Evolutionary conservation across 23 tunicate genomes (phyloP).

Genomic region (Ascidia mentula): DNA sequence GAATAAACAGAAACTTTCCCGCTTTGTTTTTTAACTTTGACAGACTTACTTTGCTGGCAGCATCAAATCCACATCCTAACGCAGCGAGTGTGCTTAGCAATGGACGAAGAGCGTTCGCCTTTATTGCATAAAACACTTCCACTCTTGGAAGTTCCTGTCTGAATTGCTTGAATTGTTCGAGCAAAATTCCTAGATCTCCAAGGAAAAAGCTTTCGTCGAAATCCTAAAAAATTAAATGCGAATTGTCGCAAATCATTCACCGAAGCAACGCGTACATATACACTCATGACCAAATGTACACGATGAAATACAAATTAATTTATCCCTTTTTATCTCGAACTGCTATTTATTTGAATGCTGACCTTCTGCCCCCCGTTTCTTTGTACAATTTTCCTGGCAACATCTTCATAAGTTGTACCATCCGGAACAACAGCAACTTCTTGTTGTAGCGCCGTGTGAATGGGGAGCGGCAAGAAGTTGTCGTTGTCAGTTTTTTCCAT

Average conservation of each 20-base stretch:
- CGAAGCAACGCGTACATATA: too few species aligned
- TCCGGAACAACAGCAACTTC: background rate
- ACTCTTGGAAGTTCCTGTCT: background rate
- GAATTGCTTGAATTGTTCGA: background rate
- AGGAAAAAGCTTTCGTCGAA: background rate
- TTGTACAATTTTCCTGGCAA: background rate
- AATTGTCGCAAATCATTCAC: too few species aligned
- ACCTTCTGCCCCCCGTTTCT: background rate
- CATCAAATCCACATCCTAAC: background rate
- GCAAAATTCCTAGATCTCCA: slow-evolving; percentile 4
- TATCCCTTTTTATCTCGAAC: too few species aligned
- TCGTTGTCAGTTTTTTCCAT: background rate
- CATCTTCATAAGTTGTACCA: background rate
- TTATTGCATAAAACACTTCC: background rate
- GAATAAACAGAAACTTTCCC: too few species aligned
- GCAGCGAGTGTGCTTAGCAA: background rate
- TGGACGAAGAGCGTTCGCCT: background rate
- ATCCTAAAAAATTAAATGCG: slow-evolving; percentile 8
- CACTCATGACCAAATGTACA: too few species aligned
- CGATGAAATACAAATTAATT: too few species aligned
- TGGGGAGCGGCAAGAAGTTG: background rate
- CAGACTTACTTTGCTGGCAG: background rate
- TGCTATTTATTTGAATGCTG: too few species aligned
- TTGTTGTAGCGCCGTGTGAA: background rate
- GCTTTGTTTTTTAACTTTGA: too few species aligned